Evolutionary conservation across 2,113 vertebrate species (phyloP), one percentile per base, ranked within the genome.

Genomic region (Phodopus roborovskii): DNA sequence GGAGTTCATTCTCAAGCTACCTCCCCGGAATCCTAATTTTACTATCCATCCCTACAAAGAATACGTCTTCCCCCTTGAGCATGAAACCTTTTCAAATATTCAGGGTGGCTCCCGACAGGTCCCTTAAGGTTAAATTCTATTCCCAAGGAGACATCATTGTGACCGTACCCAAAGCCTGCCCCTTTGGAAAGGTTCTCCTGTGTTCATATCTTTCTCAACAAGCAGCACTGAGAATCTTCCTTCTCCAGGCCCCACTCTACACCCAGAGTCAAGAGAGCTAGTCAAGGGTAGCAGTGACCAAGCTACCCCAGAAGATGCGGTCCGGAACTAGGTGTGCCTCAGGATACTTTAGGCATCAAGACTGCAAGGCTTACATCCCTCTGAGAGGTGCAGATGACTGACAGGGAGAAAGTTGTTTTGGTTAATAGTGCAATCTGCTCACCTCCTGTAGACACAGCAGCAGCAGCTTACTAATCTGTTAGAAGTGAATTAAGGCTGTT

Each of bases 401-500:
- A 96, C 96, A 97, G 97, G 96, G 92, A 95, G 95, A 95, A 95
- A 86, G 96, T 87, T 96, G 96, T 92, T 96, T 94, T 95, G 97
- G 96, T 97, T 96, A 93, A 97, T 97, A 97, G 97, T 97, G 96
- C 96, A 96, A 97, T 95, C 97, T 92, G 82, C 94, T 96, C 73
- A 77, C 85, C 95, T 97, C 95, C 85, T 75, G 94, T 86, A 97
- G 97, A 97, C 86, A 90, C 97, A 96, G 97, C 96, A 71, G 94
- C 91, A 60, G 94, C 91, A 60, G 94, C 96, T 77, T 97, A 85
- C 95, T 97, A 78, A 96, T 94, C 97, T 60, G 50, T 92, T 97
- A 90, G 90, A 96, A 94, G 95, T 96, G 93, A 98, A 95, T 97
- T 94, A 96, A 98, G 97, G 94, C 97, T 98, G 92, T 97, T 98